Evolutionary conservation across 53 echinoderm and acorn worm genomes (phyloP).

Genomic region (Hippasteria phrygiana): DNA sequence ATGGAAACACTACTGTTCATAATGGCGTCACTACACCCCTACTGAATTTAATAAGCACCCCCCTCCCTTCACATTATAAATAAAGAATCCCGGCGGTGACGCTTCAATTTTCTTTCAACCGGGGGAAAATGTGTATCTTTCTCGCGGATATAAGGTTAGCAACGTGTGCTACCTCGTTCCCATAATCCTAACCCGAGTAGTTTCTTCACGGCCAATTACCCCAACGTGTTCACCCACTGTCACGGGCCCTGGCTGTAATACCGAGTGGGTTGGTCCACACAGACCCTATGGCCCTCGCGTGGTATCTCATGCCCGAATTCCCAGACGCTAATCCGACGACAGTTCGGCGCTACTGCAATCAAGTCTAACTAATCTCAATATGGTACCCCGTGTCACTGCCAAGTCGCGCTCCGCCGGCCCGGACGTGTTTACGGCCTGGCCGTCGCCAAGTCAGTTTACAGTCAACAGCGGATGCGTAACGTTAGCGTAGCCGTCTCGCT

Average conservation of each 20-base stretch:
- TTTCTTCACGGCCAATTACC: slow-evolving; percentile 12
- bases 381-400: neutral
- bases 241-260: neutral
- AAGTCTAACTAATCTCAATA: slow-evolving; percentile 54
- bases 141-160: neutral
- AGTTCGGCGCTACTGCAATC: slow-evolving; percentile 66
- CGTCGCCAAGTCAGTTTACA: slow-evolving; percentile 56
- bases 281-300: slow-evolving; percentile 31
- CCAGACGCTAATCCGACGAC: slow-evolving; percentile 63
- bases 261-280: neutral
- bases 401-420: neutral
- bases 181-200: neutral
- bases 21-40: too few species aligned
- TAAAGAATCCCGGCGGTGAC: too few species aligned
- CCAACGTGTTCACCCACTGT: neutral
- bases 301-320: slow-evolving; percentile 36
- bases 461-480: slow-evolving; percentile 43
- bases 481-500: neutral
- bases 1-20: too few species aligned
- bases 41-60: too few species aligned
- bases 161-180: neutral
- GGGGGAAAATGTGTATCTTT: too few species aligned
- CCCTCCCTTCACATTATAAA: too few species aligned
- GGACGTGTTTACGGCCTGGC: slow-evolving; percentile 37
- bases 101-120: too few species aligned